Base-by-base conservation (phyloP, 2,797 vertebrate species). In the Sebastes cheni region DNA sequence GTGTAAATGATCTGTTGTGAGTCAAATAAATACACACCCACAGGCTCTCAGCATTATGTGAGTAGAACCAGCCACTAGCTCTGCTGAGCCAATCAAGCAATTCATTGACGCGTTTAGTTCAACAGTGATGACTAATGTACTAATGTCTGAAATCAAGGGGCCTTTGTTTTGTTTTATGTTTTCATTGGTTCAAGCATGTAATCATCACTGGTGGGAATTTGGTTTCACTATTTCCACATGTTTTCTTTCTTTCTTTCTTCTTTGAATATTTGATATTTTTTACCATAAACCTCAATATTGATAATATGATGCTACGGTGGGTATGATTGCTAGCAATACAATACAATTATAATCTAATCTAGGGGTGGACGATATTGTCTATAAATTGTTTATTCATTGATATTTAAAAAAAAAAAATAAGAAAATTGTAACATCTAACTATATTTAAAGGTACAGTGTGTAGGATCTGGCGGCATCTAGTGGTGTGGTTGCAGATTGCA, bases 1-100 rank as follows among this genome's bases (percentile, higher is more conserved):
- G 87, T 92, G 90, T 92, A 92, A 95, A 93, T 84, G 82, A 85
- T 89, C 74, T 85, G 82, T 83, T 90, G 86, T 82, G 81, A 88
- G 86, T 88, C 93, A 95, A 80, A 87, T 89, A 92, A 93, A 94
- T 86, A 86, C 71, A 87, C 92, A 83, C 89, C 92, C 90, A 84
- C 91, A 23, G 77, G 72, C 88, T 90, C 88, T 88, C 67, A 86
- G 87, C 82, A 81, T 86, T 82, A 73, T 90, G 80, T 86, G 66
- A 80, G 67, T 83, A 77, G 52, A 79, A 82, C 86, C 90, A 89
- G 88, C 89, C 84, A 62, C 76, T 76, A 87, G 73, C 67, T 30
- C 70, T 30, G 60, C 76, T 72, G 54, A 68, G 69, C 78, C 25
- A 69, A 69, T 83, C 30, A 78, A 77, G 73, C 75, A 36, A 66